Percentiles rank a stretch among this genome's conserved stretches.
Evolutionary conservation across 2,888 invertebrate genomes (phyloP).

Genomic region (Eulithis prunata): DNA sequence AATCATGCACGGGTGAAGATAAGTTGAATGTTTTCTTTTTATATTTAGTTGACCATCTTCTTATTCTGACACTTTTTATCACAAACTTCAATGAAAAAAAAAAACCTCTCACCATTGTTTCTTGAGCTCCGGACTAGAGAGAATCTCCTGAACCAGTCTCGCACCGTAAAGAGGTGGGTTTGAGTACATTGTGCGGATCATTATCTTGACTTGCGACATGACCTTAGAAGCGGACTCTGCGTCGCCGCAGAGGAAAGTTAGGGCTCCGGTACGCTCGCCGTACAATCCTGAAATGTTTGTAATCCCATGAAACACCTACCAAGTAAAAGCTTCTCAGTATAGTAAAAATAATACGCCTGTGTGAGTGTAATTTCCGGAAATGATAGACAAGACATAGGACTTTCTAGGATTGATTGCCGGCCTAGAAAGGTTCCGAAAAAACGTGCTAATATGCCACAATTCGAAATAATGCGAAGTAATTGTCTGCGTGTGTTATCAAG

Average conservation of each 20-base stretch:
- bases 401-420: no score
- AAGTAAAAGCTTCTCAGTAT: not conserved
- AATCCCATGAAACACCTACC: not conserved
- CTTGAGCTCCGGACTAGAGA: constrained; percentile 88
- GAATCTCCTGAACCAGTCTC: constrained; percentile 93
- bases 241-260: constrained; percentile 89
- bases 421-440: no score
- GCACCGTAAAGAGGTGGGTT: constrained; percentile 98
- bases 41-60: no score
- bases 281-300: constrained; percentile 80
- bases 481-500: no score
- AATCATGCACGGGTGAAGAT: no score
- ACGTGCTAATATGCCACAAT: no score
- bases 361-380: no score
- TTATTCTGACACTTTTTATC: no score
- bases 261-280: constrained; percentile 97
- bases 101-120: constrained; percentile 87
- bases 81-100: not conserved
- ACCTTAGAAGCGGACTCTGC: constrained; percentile 92
- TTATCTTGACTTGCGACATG: constrained; percentile 97
- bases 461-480: no score
- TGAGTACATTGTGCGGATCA: constrained; percentile 98
- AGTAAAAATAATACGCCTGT: no score
- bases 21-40: no score
- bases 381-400: no score